Percentiles rank a stretch among this genome's conserved stretches.
Evolutionary conservation across 2,888 invertebrate genomes (phyloP).

Genomic region (Acleris cristana): DNA sequence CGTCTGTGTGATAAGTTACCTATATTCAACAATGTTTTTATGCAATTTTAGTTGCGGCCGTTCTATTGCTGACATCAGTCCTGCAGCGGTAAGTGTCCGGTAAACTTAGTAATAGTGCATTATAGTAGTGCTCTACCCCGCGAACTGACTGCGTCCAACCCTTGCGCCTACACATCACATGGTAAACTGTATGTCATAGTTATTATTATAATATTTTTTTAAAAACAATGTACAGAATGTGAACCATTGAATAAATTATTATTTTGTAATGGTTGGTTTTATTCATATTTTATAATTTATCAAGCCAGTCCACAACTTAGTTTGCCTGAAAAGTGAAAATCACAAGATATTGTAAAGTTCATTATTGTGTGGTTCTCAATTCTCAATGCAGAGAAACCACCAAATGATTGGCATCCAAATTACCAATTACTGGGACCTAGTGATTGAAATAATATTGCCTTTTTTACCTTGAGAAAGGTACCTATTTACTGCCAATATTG

Average conservation of each 20-base stretch:
- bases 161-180: conserved; percentile 23
- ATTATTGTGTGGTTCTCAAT: too few relatives aligned
- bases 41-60: conserved; percentile 71
- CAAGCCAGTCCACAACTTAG: not conserved
- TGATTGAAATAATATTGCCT: too few relatives aligned
- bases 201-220: conserved; percentile 42
- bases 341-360: too few relatives aligned
- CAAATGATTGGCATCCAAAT: too few relatives aligned
- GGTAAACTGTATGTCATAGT: conserved; percentile 40
- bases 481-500: too few relatives aligned
- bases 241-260: conserved; percentile 54
- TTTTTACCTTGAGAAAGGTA: too few relatives aligned
- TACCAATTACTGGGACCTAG: too few relatives aligned
- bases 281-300: conserved; percentile 44
- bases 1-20: not conserved
- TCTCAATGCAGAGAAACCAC: too few relatives aligned
- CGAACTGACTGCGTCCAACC: conserved; percentile 44
- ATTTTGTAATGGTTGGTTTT: conserved; percentile 60
- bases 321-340: too few relatives aligned
- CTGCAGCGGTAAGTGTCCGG: conserved; percentile 74
- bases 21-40: conserved; percentile 30
- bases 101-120: conserved; percentile 68
- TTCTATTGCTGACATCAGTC: conserved; percentile 38
- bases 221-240: conserved; percentile 48
- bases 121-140: conserved; percentile 55